Conservation (phyloP, 2,888 invertebrate species). For the Leptothorax acervorum region DNA sequence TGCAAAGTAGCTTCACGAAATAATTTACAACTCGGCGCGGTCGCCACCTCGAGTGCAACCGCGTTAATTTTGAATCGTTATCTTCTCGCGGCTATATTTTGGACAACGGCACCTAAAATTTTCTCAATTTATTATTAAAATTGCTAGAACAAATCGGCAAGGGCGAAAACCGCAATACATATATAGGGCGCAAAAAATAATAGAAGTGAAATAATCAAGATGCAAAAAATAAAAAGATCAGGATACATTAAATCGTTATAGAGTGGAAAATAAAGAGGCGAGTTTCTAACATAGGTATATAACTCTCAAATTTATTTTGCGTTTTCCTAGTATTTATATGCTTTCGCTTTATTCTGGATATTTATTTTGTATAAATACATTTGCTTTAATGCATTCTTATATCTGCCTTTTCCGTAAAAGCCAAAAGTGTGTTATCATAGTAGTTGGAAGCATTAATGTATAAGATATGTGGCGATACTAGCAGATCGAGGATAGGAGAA, state of each 20-base stretch:
- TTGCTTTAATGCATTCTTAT: conserved; percentile 5
- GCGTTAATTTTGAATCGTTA: conserved; percentile 37
- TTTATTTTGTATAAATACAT: background rate
- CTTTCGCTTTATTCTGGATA: background rate
- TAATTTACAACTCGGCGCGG: conserved; percentile 31
- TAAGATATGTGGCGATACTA: conserved; percentile 29
- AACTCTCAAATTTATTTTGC: background rate
- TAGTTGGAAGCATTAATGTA: conserved; percentile 40
- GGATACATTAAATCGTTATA: background rate
- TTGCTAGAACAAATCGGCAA: background rate
- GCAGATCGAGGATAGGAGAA: background rate
- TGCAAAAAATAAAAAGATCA: background rate
- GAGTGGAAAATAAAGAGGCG: background rate
- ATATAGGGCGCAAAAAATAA: background rate
- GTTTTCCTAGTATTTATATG: background rate
- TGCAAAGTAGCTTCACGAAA: conserved; percentile 42
- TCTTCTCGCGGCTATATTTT: conserved; percentile 30
- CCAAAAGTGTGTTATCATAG: background rate
- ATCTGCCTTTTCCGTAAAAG: background rate
- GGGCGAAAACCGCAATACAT: background rate
- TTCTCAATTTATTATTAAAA: conserved; percentile 30
- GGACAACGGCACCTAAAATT: background rate
- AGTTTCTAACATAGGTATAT: background rate
- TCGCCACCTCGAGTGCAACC: conserved; percentile 11
- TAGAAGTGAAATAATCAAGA: background rate